Conservation (phyloP, 2,113 vertebrate genomes). For the Falcunculus frontatus region DNA sequence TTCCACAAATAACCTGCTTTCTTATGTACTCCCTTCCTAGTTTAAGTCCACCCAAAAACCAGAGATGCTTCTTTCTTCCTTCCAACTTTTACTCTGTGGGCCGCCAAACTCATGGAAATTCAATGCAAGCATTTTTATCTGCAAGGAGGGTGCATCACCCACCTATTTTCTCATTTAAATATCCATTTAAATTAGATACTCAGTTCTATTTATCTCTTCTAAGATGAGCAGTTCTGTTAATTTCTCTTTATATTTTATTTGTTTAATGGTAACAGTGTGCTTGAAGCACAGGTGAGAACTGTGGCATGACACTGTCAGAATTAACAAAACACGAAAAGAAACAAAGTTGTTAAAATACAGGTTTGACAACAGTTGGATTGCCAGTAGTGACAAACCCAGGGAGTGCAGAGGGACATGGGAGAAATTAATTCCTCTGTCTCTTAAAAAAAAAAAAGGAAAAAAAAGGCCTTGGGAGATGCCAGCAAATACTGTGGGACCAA, state of each 20-base stretch:
- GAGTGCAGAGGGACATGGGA: not conserved
- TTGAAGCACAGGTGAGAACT: not conserved
- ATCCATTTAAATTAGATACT: not conserved
- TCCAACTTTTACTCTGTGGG: rapidly evolving
- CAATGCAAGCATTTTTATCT: not conserved
- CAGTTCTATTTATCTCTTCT: not conserved
- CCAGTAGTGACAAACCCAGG: not conserved
- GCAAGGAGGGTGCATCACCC: not conserved
- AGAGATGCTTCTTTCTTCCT: not conserved
- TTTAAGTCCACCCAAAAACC: not conserved
- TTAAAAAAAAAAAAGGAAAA: not conserved
- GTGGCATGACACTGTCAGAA: not conserved
- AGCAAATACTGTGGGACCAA: not conserved
- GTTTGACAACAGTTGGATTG: not conserved
- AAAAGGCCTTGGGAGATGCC: not conserved
- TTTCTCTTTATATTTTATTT: not conserved
- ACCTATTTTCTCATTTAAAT: not conserved
- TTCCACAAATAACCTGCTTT: constrained; percentile 22
- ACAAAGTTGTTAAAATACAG: not conserved
- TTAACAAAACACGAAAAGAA: not conserved
- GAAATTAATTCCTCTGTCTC: not conserved
- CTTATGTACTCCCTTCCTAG: not conserved
- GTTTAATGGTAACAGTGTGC: not conserved
- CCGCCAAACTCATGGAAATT: not conserved
- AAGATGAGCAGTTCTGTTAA: not conserved